Base-by-base conservation (phyloP, 1,140 invertebrate genomes). In the Aphaenogaster ashmeadi region DNA sequence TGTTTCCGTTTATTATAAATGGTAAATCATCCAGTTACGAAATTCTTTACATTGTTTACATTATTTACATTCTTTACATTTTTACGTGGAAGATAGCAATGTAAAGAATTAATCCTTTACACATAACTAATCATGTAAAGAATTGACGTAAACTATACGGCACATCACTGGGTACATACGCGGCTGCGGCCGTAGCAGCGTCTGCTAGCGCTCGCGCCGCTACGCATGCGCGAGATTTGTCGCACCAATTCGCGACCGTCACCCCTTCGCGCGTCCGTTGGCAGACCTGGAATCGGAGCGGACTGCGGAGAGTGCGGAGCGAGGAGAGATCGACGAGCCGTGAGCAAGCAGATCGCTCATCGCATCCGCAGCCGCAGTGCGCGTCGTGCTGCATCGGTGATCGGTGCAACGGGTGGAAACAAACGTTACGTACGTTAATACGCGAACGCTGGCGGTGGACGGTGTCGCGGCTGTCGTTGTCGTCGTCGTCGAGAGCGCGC, bases 281-380 rank as follows among this genome's bases (percentile, higher is more conserved):
- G 88, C 18, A 15, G 71, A 21, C 84, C 56, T 89, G 83, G 33
- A 58, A 78, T 90, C 84, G 62, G 47, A 83, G 60, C 62, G 69
- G 81, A 67, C 41, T 44, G 18, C 15, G 7, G 5, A 3, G 18
- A 4, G 3, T 0, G n/a, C 1, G 7, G 15, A 38, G 18, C 3
- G 18, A 74, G 75, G 58, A 78, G 89, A 90, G 83, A 84, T 90
- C 87, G 85, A 87, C 87, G 87, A 89, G 84, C 83, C 81, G 89
- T 77, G 88, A 78, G 36, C 44, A 21, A 47, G 38, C 21, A 15
- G 7, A 33, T 52, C 44, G 33, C 56, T 77, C 89, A 27, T 47
- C 66, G 88, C 88, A 79, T 89, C 11, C 36, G 27, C 5, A 72
- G 86, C 78, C 78, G 88, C 71, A 62, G 87, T 88, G 84, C 77